A percentile compares a stretch with the other conserved stretches of the same genome.
phyloP scores from a whole-genome alignment of 2,888 invertebrate species.

The Congeria kusceri region DNA sequence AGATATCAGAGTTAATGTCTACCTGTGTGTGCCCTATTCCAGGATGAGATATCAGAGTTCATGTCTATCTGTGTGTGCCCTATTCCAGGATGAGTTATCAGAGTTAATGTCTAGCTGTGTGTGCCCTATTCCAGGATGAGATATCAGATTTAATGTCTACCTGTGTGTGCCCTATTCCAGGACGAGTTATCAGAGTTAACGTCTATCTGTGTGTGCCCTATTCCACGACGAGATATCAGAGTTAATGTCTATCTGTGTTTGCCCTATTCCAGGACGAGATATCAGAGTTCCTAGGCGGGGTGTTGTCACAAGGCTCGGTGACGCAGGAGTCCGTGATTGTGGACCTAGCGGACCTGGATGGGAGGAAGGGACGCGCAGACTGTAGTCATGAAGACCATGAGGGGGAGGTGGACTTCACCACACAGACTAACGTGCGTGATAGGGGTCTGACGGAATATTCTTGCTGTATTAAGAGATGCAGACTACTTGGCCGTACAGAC shows the following conservation, averaged over 20 bases:
- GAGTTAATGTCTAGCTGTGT: no score
- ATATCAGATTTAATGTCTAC: no score
- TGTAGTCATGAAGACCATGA: constrained; percentile 40
- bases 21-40: no score
- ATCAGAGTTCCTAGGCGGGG: constrained; percentile 85
- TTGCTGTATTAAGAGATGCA: neutral
- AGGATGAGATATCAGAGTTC: no score
- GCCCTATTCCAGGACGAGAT: constrained; percentile 84
- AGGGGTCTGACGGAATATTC: neutral
- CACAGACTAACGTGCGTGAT: constrained; percentile 19
- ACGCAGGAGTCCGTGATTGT: constrained; percentile 63
- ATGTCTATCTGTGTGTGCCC: no score
- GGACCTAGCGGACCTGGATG: constrained; percentile 65
- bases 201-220: no score
- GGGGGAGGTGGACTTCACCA: constrained; percentile 10
- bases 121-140: no score
- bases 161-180: no score
- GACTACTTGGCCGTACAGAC: no score
- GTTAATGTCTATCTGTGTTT: neutral
- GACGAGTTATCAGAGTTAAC: no score
- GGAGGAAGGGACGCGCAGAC: constrained; percentile 53
- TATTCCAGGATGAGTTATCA: no score
- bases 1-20: no score
- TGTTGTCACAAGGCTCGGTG: constrained; percentile 76
- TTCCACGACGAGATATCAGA: neutral